phyloP scores from a whole-genome alignment of 1,140 invertebrate species.

The Euborellia annulipes region DNA sequence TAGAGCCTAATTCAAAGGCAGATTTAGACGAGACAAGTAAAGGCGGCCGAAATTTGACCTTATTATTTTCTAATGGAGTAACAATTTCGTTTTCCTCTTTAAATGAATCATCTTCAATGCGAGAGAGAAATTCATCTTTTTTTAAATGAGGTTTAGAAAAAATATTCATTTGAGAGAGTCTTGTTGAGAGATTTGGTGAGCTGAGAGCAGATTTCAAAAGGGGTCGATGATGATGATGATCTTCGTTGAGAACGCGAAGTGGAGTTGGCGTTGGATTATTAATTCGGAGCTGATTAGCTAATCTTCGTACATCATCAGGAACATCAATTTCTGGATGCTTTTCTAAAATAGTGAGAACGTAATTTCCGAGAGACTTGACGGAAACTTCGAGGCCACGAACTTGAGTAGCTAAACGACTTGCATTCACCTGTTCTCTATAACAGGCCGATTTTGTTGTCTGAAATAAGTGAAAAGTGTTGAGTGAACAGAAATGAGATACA shows the following conservation, averaged over 20 bases:
- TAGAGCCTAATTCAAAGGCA: too few species aligned
- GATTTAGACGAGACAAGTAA: too few species aligned
- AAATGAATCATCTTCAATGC: too few species aligned
- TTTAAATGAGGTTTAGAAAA: not conserved
- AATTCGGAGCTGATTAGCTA: slow-evolving; percentile 37
- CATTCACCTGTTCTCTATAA: slow-evolving; percentile 41
- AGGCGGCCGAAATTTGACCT: too few species aligned
- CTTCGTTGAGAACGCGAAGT: slow-evolving; percentile 20
- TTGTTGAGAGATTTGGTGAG: slow-evolving; percentile 30
- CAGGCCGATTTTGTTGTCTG: too few species aligned
- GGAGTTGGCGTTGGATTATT: slow-evolving; percentile 29
- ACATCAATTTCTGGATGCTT: slow-evolving; percentile 40
- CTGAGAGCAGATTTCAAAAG: slow-evolving; percentile 30
- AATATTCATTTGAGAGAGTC: slow-evolving; percentile 24
- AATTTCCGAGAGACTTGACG: slow-evolving; percentile 39
- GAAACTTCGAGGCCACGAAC: slow-evolving; percentile 46
- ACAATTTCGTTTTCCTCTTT: too few species aligned
- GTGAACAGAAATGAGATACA: too few species aligned
- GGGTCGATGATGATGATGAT: slow-evolving; percentile 19
- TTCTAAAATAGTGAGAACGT: slow-evolving; percentile 40
- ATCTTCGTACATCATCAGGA: slow-evolving; percentile 45
- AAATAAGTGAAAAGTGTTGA: too few species aligned
- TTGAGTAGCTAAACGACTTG: slow-evolving; percentile 40
- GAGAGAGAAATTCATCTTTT: too few species aligned
- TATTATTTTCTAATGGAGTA: too few species aligned